Evolutionary conservation across 2,888 invertebrate genomes (phyloP), one percentile per base, ranked within the genome.

Genomic region (Strigamia maritima): DNA sequence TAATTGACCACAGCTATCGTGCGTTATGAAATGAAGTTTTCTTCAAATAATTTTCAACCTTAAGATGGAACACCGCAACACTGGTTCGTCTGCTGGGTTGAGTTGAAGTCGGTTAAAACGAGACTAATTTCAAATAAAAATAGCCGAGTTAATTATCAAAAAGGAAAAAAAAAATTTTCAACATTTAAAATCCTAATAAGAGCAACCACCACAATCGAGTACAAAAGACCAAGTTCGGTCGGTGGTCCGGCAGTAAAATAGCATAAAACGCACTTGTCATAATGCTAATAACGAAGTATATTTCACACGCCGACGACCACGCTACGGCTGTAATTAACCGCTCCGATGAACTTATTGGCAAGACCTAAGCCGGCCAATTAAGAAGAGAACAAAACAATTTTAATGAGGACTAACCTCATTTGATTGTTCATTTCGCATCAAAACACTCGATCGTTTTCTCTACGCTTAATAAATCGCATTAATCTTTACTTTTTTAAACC

Each of bases 391-490:
- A 60, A 60, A 60, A 60, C 60, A 60, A 16, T 60, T 60, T 60
- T 60, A 60, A 60, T 60, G 60, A 60, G 60, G 60, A 60, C 60
- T 60, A 60, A 60, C 60, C 60, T 60, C 60, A 60, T 60, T 60
- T 60, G 60, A 24, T 60, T 60, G 60, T 60, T 60, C 60, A 60
- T 60, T 60, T 24, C 60, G 60, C 60, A 60, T 60, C 60, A 60
- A 60, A 60, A 60, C 60, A 60, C 60, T 60, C 10, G 60, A 60
- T 60, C 60, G 60, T 60, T 24, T 60, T 60, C 24, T 24, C 60
- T 24, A 10, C 22, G 60, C 60, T 60, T 60, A 60, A 60, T 60
- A 60, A 60, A 60, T 60, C 60, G 60, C 60, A 60, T 60, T 60
- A 60, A 60, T 60, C 60, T 60, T 19, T 60, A 44, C 60, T 8